phyloP scores from a whole-genome alignment of 2,113 vertebrate genomes.

The Cnemophilus loriae region DNA sequence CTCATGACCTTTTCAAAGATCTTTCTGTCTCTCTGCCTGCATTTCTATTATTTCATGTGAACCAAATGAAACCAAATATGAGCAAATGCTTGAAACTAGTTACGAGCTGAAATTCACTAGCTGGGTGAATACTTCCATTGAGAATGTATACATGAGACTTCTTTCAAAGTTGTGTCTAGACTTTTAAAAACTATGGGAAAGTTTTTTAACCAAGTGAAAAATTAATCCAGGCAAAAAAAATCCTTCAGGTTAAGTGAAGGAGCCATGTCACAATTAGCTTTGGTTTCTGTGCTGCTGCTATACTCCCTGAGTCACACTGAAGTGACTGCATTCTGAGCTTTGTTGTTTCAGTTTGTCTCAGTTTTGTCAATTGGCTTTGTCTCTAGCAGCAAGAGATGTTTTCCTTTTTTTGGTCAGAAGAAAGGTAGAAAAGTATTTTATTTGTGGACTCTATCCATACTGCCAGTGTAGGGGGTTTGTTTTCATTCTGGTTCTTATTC shows the following conservation, averaged over 20 bases:
- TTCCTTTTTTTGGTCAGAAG: background rate
- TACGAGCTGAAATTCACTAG: background rate
- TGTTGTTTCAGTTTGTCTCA: background rate
- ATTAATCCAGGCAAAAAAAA: background rate
- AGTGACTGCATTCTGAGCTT: background rate
- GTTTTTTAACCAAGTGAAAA: background rate
- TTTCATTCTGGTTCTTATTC: background rate
- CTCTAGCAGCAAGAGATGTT: background rate
- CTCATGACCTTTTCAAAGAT: background rate
- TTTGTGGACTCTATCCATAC: background rate
- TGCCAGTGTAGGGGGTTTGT: background rate
- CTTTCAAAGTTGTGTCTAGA: background rate
- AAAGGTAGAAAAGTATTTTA: background rate
- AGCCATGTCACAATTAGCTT: background rate
- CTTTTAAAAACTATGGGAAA: background rate
- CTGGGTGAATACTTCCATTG: background rate
- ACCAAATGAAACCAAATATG: background rate
- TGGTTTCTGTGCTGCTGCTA: background rate
- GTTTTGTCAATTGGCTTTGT: background rate
- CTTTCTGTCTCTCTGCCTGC: background rate
- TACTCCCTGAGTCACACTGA: background rate
- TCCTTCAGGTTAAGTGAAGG: background rate
- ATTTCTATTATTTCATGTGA: background rate
- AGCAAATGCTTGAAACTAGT: background rate
- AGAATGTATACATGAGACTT: background rate